phyloP scores from a whole-genome alignment of 2,888 invertebrate genomes.

The Acronicta leporina region DNA sequence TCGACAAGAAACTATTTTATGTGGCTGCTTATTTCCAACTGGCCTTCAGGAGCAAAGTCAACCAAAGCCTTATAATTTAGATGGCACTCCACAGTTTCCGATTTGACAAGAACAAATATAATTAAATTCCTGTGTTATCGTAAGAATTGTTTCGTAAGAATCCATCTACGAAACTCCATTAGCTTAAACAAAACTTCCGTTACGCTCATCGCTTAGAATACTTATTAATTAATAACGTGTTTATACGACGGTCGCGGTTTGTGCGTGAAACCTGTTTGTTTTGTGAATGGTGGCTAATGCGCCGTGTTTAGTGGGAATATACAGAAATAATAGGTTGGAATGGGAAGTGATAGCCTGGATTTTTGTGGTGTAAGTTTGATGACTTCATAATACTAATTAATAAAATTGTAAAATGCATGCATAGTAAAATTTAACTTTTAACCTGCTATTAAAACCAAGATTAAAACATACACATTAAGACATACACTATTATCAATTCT shows the following conservation, averaged over 20 bases:
- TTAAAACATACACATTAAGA: no score
- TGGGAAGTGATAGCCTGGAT: slow-evolving; percentile 8
- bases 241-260: slow-evolving; percentile 27
- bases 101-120: not conserved
- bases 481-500: no score
- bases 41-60: no score
- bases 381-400: no score
- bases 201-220: slow-evolving; percentile 45
- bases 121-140: slow-evolving; percentile 3
- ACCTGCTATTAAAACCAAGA: no score
- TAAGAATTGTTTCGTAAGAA: slow-evolving; percentile 45
- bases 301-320: slow-evolving; percentile 18
- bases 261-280: slow-evolving; percentile 41
- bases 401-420: no score
- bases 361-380: not conserved
- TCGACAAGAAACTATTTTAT: no score
- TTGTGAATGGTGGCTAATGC: slow-evolving; percentile 51
- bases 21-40: no score
- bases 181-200: slow-evolving; percentile 51
- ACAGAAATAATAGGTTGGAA: slow-evolving; percentile 24
- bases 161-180: slow-evolving; percentile 31
- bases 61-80: no score
- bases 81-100: no score
- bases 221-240: slow-evolving; percentile 49
- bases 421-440: no score